Conservation (phyloP, 1,140 invertebrate genomes). For the Centruroides sculpturatus region DNA sequence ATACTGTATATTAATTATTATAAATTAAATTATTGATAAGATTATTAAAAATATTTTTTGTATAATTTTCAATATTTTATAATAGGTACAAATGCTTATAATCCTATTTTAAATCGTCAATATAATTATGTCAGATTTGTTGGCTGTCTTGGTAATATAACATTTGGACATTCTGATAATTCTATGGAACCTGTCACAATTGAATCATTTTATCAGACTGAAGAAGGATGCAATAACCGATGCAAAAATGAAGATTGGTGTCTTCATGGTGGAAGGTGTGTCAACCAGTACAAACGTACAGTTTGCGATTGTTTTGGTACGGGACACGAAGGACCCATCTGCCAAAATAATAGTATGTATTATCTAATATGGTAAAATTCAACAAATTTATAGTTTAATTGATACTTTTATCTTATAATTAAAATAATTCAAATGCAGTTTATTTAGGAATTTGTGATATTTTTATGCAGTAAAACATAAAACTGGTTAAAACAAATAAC, state of each 20-base stretch:
- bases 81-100: slow-evolving; percentile 55
- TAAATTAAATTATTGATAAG: too few relatives aligned
- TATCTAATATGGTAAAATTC: too few relatives aligned
- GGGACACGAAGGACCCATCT: slow-evolving; percentile 72
- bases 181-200: slow-evolving; percentile 5
- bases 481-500: too few relatives aligned
- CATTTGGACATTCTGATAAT: slow-evolving; percentile 41
- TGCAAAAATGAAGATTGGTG: slow-evolving; percentile 62
- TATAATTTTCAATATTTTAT: not conserved
- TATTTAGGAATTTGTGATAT: too few relatives aligned
- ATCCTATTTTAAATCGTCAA: slow-evolving; percentile 68
- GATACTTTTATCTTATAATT: too few relatives aligned
- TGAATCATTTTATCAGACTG: slow-evolving; percentile 12
- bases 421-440: too few relatives aligned
- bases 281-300: slow-evolving; percentile 73
- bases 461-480: too few relatives aligned
- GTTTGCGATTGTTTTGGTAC: slow-evolving; percentile 85
- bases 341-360: slow-evolving; percentile 24
- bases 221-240: slow-evolving; percentile 36
- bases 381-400: too few relatives aligned
- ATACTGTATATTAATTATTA: too few relatives aligned
- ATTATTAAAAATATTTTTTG: too few relatives aligned
- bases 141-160: slow-evolving; percentile 73
- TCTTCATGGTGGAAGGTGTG: slow-evolving; percentile 63
- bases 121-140: slow-evolving; percentile 85